Base-by-base conservation (phyloP, 2,888 invertebrate genomes). In the Luperina testacea region DNA sequence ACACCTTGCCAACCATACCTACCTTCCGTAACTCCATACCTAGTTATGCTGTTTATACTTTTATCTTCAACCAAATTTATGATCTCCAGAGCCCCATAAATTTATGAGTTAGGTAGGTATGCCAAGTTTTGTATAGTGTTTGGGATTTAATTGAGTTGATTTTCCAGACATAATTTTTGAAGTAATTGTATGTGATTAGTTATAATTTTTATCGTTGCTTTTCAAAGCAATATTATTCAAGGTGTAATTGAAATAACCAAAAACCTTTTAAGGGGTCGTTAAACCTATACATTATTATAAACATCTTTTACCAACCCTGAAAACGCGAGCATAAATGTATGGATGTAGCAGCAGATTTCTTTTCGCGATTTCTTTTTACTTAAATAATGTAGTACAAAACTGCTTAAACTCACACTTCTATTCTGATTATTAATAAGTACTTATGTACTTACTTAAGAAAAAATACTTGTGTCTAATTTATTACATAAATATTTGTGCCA, bases 21-120 rank as follows among this genome's bases (percentile, higher is more conserved):
- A 27, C 38, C 64, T 57, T 42, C 59, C 24, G 69, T 45, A 71
- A 68, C 68, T 72, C 42, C 7, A 38, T 67, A 76, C 53, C 67
- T 68, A 75, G 51, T 72, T 38, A 72, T 75, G 20, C 48, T 70
- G n/a, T 64, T 76, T 63, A 32, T 67, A 64, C 13, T 87, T 72
- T 70, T 63, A 70, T 65, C 27, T 65, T 72, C 68, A 69, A 45
- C 17, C 42, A 59, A 74, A 32, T 74, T 83, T 72, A 77, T 74
- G 53, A 72, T 57, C 45, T 72, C 53, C 68, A 42, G n/a, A 64
- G 59, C 11, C 63, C 73, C 48, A 70, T 75, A 20, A 77, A 71
- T 45, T 77, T 51, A 42, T 57, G n/a, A 53, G 11, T 45, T 45
- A 63, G 20, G n/a, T 32, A 59, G 17, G n/a, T 27, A 65, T 7